Conservation (phyloP, 2,888 invertebrate genomes). For the Erpobdella octoculata region DNA sequence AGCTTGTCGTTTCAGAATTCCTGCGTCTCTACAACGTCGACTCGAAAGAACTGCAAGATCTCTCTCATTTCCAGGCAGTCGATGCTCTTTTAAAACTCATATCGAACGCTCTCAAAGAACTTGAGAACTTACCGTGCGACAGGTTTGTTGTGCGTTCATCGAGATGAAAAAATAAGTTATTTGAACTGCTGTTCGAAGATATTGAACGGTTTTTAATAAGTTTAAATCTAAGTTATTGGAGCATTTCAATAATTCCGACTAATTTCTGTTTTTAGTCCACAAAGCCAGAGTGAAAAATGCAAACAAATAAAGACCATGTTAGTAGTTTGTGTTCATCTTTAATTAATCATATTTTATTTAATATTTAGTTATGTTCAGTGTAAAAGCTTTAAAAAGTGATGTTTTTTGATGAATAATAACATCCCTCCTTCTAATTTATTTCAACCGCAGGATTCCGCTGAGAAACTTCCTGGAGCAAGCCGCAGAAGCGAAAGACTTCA, state of each 20-base stretch:
- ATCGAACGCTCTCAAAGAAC: background rate
- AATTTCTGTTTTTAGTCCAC: background rate
- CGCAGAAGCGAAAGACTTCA: constrained; percentile 86
- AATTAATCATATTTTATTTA: no score
- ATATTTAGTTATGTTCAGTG: no score
- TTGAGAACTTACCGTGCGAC: background rate
- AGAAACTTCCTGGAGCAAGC: constrained; percentile 57
- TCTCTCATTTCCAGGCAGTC: background rate
- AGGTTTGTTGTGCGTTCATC: background rate
- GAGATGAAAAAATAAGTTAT: no score
- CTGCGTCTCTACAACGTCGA: background rate
- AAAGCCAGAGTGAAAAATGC: background rate
- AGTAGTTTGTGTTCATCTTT: background rate
- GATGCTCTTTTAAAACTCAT: background rate
- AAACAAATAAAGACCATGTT: constrained; percentile 2
- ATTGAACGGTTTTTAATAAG: no score
- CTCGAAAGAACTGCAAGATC: background rate
- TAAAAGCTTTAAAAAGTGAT: no score
- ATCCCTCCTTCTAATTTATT: no score
- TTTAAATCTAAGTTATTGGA: background rate
- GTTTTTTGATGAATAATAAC: no score
- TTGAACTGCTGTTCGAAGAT: no score
- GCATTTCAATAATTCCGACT: background rate
- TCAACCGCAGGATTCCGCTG: background rate
- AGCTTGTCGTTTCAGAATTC: background rate